Evolutionary conservation across 1,140 invertebrate species (phyloP).

Genomic region (Hypothenemus hampei): DNA sequence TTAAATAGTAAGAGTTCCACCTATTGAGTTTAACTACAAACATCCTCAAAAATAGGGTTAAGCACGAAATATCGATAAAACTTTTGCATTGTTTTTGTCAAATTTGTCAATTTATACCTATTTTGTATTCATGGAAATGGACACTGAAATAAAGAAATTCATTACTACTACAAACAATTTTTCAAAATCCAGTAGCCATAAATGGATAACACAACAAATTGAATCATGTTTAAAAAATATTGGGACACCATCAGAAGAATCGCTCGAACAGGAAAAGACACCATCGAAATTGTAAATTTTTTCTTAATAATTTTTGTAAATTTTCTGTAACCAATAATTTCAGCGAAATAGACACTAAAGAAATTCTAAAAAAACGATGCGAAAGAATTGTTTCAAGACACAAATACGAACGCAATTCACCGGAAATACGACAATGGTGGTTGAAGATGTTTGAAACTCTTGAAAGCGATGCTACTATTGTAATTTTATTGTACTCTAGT

Average conservation of each 20-base stretch:
- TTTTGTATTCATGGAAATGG: too few relatives aligned
- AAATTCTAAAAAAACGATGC: constrained; percentile 9
- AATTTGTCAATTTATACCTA: too few relatives aligned
- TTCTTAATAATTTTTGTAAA: background rate
- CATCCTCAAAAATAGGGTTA: too few relatives aligned
- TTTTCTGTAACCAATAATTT: background rate
- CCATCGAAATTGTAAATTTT: background rate
- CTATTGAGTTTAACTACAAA: too few relatives aligned
- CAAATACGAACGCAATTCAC: constrained; percentile 27
- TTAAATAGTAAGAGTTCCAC: too few relatives aligned
- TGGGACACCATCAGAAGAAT: background rate
- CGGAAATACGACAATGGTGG: constrained; percentile 25
- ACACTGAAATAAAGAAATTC: too few relatives aligned
- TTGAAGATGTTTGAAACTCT: constrained; percentile 14
- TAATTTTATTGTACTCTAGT: constrained; percentile 1
- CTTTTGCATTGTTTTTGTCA: too few relatives aligned
- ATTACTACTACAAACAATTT: too few relatives aligned
- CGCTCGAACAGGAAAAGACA: background rate
- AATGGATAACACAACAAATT: background rate
- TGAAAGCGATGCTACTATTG: constrained; percentile 22
- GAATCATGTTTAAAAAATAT: too few relatives aligned
- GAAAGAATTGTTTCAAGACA: constrained; percentile 7
- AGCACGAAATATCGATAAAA: too few relatives aligned
- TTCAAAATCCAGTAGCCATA: too few relatives aligned
- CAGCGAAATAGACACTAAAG: background rate